Evolutionary conservation across 1,140 invertebrate genomes (phyloP).

Genomic region (Coenobita brevimanus): DNA sequence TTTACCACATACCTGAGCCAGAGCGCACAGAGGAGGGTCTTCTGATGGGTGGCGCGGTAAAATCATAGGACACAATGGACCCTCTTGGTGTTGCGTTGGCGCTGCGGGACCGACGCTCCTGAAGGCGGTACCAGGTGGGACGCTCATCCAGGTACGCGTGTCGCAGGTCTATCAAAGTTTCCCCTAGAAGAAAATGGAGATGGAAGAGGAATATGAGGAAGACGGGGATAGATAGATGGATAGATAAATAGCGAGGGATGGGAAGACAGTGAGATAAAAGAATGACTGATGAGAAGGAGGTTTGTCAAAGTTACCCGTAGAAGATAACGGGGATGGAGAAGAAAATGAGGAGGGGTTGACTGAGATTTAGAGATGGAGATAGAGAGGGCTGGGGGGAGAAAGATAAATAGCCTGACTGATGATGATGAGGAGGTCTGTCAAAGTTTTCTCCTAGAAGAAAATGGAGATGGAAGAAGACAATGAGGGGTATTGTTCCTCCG

Average conservation of each 20-base stretch:
- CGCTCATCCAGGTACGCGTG: conserved; percentile 89
- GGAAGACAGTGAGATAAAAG: too few relatives aligned
- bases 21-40: conserved; percentile 67
- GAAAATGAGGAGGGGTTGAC: too few relatives aligned
- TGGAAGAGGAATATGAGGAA: neutral
- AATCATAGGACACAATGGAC: conserved; percentile 76
- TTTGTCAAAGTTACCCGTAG: too few relatives aligned
- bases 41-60: conserved; percentile 46
- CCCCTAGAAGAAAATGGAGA: conserved; percentile 73
- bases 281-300: too few relatives aligned
- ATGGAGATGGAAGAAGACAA: neutral
- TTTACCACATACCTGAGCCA: conserved; percentile 57
- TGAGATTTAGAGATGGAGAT: too few relatives aligned
- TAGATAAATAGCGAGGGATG: too few relatives aligned
- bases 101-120: conserved; percentile 83
- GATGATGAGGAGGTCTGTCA: conserved; percentile 85
- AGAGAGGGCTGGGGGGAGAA: too few relatives aligned
- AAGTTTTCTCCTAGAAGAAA: conserved; percentile 79
- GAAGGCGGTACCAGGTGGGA: conserved; percentile 89
- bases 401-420: too few relatives aligned
- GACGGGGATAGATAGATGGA: neutral
- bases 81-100: conserved; percentile 86
- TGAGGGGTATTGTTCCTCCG: too few relatives aligned
- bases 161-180: conserved; percentile 85
- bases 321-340: too few relatives aligned